Evolutionary conservation across 2,113 vertebrate genomes (phyloP), one percentile per base, ranked within the genome.

Genomic region (zebrafish (Danio rerio)): DNA sequence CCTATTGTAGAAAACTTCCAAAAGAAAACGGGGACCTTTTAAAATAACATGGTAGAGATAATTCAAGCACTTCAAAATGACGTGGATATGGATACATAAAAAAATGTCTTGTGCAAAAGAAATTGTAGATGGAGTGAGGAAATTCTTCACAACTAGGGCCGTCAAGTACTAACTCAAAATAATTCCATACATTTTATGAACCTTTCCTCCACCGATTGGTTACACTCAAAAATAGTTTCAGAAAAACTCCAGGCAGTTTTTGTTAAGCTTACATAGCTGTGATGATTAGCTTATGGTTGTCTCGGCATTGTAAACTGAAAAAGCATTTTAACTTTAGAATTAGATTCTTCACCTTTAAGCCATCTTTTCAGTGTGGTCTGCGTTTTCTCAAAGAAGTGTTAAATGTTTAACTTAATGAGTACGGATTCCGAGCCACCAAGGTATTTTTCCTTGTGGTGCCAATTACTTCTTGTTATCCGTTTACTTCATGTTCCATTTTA

Each of bases 361-460:
- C 1, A 43, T 56, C 16, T 43, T 56, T 74, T 74, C 40, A 74
- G n/a, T 55, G 71, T 74, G 52, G 31, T 75, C 42, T 75, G 6
- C 59, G 31, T 45, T 59, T 45, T 75, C 18, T 47, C 42, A 75
- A 59, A 59, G 45, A 45, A 18, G 42, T 75, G 73, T 61, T 75
- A 75, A 18, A 75, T 75, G 53, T 59, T 75, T 75, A 59, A 59
- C 72, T 45, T 75, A 20, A 75, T 75, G 72, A 75, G 21, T 43
- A 73, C 55, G n/a, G 43, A 75, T 75, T 45, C 40, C 42, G 5
- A 31, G 70, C 49, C 15, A 31, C 21, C 16, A 66, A 47, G 5
- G 70, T 43, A 59, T 75, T 59, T 74, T 47, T 59, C 53, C 10
- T 13, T 45, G 40, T 45, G 53, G 53, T 43, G 16, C 55, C 42